These are phyloP conservation scores for Poeciliopsis occidentalis DNA, from an alignment of 2,113 vertebrate species.

Conservation along the genomic window DNA sequence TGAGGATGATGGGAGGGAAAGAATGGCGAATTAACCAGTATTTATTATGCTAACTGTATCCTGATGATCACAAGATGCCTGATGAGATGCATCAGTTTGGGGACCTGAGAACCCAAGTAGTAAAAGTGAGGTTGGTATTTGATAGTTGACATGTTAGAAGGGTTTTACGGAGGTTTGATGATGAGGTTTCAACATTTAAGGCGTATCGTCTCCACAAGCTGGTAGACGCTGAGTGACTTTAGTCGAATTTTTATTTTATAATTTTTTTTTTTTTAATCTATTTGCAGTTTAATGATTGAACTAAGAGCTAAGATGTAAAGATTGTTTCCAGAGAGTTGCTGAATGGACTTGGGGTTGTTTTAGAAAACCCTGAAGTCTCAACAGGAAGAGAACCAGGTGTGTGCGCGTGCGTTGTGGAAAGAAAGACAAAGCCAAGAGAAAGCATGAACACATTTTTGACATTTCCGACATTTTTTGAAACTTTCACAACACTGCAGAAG, in stretches of 20 bases:
- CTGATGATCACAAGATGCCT: constrained; percentile 57
- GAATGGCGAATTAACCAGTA: constrained; percentile 64
- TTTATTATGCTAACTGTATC: constrained; percentile 66
- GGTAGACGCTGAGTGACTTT: constrained; percentile 51
- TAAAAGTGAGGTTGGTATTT: constrained; percentile 16
- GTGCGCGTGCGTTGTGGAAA: background rate
- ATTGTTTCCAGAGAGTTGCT: constrained; percentile 36
- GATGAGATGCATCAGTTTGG: constrained; percentile 17
- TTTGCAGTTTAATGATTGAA: constrained; percentile 31
- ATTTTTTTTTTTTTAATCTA: constrained; percentile 7
- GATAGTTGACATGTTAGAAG: constrained; percentile 27
- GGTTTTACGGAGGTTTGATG: constrained; percentile 24
- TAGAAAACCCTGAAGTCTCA: background rate
- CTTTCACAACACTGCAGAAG: constrained; percentile 6
- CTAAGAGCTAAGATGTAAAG: constrained; percentile 16
- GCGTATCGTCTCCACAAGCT: constrained; percentile 12
- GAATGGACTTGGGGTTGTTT: constrained; percentile 16
- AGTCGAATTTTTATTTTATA: constrained; percentile 19
- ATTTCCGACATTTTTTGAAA: background rate
- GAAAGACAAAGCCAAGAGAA: background rate
- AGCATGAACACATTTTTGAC: background rate
- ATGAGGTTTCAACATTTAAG: background rate
- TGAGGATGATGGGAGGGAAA: constrained; percentile 19
- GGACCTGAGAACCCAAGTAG: constrained; percentile 34
- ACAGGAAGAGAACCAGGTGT: constrained; percentile 1